These are phyloP conservation scores for Cinclus mexicanus DNA, from an alignment of 2,113 vertebrate species.

Conservation along the genomic window DNA sequence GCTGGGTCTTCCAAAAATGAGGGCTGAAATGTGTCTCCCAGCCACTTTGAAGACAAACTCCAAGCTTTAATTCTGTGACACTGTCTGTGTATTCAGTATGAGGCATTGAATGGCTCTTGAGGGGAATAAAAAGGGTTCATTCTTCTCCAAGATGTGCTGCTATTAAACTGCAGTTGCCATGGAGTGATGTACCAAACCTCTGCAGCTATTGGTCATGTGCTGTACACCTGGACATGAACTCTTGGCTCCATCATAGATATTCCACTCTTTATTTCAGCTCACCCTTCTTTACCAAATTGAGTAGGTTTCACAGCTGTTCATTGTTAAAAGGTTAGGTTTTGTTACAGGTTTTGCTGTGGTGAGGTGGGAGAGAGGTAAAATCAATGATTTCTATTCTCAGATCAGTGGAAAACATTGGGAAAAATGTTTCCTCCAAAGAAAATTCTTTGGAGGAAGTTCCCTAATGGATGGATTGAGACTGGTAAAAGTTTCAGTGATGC, in stretches of 20 bases:
- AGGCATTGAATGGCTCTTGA: neutral
- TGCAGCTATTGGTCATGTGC: accelerated
- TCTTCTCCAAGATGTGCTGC: neutral
- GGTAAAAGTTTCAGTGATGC: neutral
- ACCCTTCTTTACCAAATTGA: neutral
- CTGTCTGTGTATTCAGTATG: neutral
- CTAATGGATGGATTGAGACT: neutral
- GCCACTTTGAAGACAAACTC: neutral
- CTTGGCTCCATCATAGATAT: neutral
- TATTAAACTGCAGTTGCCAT: neutral
- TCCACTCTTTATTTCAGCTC: neutral
- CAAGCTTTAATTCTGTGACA: neutral
- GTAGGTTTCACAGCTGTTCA: neutral
- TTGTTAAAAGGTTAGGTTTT: neutral
- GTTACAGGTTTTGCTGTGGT: neutral
- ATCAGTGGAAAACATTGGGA: neutral
- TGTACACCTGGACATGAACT: neutral
- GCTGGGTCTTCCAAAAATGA: neutral
- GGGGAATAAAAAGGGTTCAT: neutral
- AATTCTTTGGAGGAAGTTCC: neutral
- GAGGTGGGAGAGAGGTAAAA: neutral
- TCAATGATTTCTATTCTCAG: neutral
- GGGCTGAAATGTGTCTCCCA: neutral
- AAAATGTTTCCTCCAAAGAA: neutral
- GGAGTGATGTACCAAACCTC: neutral